Conservation (phyloP, 2,797 vertebrate genomes). For the Acrossocheilus fasciatus region DNA sequence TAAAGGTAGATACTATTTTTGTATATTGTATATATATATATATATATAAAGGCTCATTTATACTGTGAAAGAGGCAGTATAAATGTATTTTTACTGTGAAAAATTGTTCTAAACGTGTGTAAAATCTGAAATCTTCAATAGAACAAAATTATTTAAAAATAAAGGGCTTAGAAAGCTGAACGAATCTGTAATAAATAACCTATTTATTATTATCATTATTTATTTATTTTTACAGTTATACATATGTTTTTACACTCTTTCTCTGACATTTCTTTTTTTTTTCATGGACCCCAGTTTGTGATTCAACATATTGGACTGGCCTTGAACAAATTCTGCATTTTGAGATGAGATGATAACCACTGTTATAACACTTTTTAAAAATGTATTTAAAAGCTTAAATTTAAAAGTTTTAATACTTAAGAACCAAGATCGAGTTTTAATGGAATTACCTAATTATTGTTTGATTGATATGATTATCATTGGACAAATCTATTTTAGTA, state of each 20-base stretch:
- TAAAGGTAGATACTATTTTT: neutral
- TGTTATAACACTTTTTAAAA: neutral
- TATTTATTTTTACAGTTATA: neutral
- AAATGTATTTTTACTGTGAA: too few species aligned
- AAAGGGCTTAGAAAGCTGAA: neutral
- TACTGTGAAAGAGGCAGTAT: neutral
- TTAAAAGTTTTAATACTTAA: neutral
- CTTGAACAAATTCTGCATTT: neutral
- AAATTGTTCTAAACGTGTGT: neutral
- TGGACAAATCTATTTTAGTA: neutral
- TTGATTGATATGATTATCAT: neutral
- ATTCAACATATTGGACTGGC: neutral
- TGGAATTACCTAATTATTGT: too few species aligned
- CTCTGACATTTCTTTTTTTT: neutral
- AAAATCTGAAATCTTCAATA: neutral
- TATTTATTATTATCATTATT: neutral
- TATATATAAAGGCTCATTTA: neutral
- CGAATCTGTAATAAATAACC: neutral
- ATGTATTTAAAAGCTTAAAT: neutral
- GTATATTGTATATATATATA: neutral
- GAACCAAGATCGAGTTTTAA: neutral
- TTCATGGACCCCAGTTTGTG: too few species aligned
- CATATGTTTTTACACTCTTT: neutral
- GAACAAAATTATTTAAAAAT: neutral
- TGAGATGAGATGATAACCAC: neutral